These are phyloP conservation scores for Aporophyla lueneburgensis DNA, from an alignment of 2,888 invertebrate species.

Conservation along the genomic window DNA sequence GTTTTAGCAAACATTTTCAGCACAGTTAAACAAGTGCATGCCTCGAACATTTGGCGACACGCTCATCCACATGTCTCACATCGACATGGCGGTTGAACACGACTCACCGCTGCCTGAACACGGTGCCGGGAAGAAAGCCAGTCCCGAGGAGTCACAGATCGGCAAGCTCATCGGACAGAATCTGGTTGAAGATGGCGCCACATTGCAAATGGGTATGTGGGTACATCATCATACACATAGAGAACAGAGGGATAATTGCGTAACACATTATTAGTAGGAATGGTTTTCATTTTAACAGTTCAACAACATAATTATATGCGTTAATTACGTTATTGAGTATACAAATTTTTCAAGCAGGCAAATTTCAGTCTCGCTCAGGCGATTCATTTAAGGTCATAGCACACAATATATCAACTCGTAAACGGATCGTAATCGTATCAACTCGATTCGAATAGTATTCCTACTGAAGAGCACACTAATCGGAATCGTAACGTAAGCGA, in stretches of 20 bases:
- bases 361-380: not conserved
- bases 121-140: conserved; percentile 90
- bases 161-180: conserved; percentile 97
- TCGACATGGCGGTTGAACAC: conserved; percentile 95
- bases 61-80: conserved; percentile 96
- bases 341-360: no score
- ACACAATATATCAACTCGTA: no score
- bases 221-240: not conserved
- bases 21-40: conserved; percentile 96
- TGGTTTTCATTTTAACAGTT: no score
- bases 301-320: no score
- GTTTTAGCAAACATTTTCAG: conserved; percentile 79
- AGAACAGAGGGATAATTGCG: not conserved
- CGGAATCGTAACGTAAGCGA: no score
- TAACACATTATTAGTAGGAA: no score
- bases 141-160: conserved; percentile 95
- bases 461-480: no score
- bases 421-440: no score
- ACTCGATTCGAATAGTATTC: no score
- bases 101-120: conserved; percentile 93
- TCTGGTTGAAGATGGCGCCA: conserved; percentile 97
- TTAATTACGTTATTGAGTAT: no score
- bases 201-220: conserved; percentile 95
- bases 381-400: no score
- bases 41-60: conserved; percentile 98